Percentiles rank a stretch among this genome's conserved stretches.
These are phyloP conservation scores for Tetragonula clypearis DNA, from an alignment of 1,140 invertebrate species.

Conservation along the genomic window DNA sequence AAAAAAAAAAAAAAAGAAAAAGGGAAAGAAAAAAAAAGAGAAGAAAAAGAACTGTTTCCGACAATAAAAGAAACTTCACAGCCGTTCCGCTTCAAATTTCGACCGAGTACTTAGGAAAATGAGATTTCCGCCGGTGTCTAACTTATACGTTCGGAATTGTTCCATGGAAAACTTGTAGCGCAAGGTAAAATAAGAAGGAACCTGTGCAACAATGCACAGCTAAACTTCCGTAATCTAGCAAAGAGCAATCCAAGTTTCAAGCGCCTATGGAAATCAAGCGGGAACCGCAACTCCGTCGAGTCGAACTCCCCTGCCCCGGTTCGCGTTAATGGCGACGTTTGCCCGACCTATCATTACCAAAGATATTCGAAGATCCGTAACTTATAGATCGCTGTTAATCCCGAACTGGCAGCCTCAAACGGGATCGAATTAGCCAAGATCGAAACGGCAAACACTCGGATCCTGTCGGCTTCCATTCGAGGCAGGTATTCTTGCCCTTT, in stretches of 20 bases:
- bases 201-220: background rate
- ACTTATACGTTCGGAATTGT: background rate
- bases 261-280: background rate
- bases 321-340: background rate
- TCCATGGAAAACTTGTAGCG: background rate
- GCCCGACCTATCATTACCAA: background rate
- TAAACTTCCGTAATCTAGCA: background rate
- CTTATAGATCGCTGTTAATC: conserved; percentile 36
- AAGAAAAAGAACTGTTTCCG: background rate
- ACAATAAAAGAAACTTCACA: background rate
- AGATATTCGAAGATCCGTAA: conserved; percentile 45
- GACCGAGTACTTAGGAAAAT: background rate
- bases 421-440: conserved; percentile 21
- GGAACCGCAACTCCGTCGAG: conserved; percentile 1
- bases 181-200: background rate
- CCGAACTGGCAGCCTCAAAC: conserved; percentile 8
- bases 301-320: background rate
- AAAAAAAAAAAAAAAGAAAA: too few relatives aligned
- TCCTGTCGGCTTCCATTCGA: conserved; percentile 30
- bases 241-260: conserved; percentile 26
- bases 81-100: background rate
- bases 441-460: conserved; percentile 32
- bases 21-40: too few relatives aligned
- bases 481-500: conserved; percentile 29
- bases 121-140: background rate